Conservation (phyloP, 1,140 invertebrate species). For the Brachionus calyciflorus region DNA sequence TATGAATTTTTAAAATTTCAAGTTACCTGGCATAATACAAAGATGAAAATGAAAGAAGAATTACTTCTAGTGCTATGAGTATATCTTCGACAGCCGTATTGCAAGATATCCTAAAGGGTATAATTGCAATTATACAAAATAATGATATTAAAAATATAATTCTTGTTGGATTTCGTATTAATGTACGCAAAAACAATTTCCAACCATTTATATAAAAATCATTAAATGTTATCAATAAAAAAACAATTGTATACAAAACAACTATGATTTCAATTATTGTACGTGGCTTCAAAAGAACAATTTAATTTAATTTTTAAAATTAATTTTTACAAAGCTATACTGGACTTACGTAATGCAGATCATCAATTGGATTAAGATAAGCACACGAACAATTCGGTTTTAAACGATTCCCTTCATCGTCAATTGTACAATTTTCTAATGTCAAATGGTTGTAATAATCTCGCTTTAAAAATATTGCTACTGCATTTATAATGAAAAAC, state of each 20-base stretch:
- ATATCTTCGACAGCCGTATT: constrained; percentile 41
- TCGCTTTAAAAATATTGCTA: constrained; percentile 73
- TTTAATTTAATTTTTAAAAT: background rate
- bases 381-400: constrained; percentile 50
- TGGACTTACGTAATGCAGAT: constrained; percentile 11
- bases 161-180: constrained; percentile 48
- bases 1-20: too few relatives aligned
- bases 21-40: constrained; percentile 46
- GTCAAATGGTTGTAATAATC: constrained; percentile 59
- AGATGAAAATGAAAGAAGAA: constrained; percentile 53
- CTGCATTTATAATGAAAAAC: constrained; percentile 81
- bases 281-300: constrained; percentile 51
- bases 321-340: background rate
- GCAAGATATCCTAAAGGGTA: constrained; percentile 35
- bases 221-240: constrained; percentile 56
- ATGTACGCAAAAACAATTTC: constrained; percentile 56
- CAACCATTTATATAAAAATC: constrained; percentile 59
- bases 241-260: constrained; percentile 54
- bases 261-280: constrained; percentile 54
- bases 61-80: constrained; percentile 94
- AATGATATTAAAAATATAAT: constrained; percentile 24
- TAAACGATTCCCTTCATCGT: constrained; percentile 48
- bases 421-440: constrained; percentile 46
- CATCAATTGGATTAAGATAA: constrained; percentile 36
- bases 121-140: background rate